These are phyloP conservation scores for Pantelozetes paolii DNA, from an alignment of 2,888 invertebrate genomes.

Conservation along the genomic window DNA sequence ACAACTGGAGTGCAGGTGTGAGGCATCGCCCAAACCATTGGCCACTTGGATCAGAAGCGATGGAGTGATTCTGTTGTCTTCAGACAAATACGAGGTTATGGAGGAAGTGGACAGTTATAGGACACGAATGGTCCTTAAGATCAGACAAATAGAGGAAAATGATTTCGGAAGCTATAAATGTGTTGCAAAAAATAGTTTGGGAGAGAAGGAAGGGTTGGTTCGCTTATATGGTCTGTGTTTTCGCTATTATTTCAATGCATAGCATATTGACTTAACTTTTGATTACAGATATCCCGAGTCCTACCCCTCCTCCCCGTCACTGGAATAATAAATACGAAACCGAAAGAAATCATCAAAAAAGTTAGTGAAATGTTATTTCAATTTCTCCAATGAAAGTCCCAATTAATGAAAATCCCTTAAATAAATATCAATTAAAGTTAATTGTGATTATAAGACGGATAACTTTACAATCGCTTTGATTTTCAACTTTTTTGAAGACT, in stretches of 20 bases:
- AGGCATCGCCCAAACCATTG: constrained; percentile 47
- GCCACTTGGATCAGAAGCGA: constrained; percentile 48
- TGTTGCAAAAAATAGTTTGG: constrained; percentile 44
- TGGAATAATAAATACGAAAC: constrained; percentile 7
- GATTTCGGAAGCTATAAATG: constrained; percentile 44
- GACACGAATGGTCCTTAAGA: constrained; percentile 41
- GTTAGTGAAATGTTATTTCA: neutral
- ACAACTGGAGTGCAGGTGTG: constrained; percentile 46
- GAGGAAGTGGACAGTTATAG: constrained; percentile 44
- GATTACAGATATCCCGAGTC: neutral
- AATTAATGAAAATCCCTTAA: too few relatives aligned
- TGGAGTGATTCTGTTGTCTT: constrained; percentile 45
- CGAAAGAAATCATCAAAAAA: neutral
- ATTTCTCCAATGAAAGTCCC: too few relatives aligned
- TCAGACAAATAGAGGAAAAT: constrained; percentile 42
- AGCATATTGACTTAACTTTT: too few relatives aligned
- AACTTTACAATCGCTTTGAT: too few relatives aligned
- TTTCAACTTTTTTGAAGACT: neutral
- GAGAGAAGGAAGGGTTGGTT: constrained; percentile 43
- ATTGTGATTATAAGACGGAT: too few relatives aligned
- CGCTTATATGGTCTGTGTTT: constrained; percentile 43
- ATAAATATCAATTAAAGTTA: too few relatives aligned
- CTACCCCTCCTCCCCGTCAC: neutral
- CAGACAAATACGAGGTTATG: constrained; percentile 44
- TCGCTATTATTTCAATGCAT: too few relatives aligned